Conservation (phyloP, 2,797 vertebrate genomes). For the Peromyscus melanophrys region DNA sequence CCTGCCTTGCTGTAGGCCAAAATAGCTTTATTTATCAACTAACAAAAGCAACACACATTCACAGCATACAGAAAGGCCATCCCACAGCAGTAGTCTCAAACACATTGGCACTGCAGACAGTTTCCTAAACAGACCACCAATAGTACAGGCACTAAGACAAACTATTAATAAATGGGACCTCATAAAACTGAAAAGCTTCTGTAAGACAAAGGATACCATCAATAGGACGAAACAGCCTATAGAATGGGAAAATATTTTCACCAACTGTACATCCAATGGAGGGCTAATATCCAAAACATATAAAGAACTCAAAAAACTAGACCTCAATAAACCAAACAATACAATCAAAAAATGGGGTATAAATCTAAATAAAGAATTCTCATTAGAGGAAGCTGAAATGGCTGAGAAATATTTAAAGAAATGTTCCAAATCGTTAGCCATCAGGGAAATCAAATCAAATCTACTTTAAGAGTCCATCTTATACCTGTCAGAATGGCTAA, state of each 20-base stretch:
- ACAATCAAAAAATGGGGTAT: neutral
- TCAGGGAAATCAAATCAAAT: neutral
- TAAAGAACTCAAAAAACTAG: neutral
- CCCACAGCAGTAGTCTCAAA: too few relatives aligned
- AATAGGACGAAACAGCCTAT: neutral
- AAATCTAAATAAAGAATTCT: neutral
- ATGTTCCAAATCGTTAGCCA: neutral
- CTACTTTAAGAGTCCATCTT: neutral
- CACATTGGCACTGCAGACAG: neutral
- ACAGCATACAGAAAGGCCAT: too few relatives aligned
- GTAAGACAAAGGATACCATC: neutral
- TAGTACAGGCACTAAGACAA: neutral
- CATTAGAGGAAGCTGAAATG: neutral
- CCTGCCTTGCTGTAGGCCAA: too few relatives aligned
- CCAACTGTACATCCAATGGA: neutral
- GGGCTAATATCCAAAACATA: neutral
- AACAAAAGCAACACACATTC: too few relatives aligned
- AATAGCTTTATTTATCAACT: too few relatives aligned
- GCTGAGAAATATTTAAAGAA: neutral
- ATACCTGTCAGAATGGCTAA: neutral
- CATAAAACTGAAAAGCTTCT: neutral
- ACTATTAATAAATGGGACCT: neutral
- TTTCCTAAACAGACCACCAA: neutral
- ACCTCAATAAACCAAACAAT: neutral
- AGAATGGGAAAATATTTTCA: neutral